These are phyloP conservation scores for Augiades crinisus DNA, from an alignment of 2,888 invertebrate genomes.

Conservation along the genomic window DNA sequence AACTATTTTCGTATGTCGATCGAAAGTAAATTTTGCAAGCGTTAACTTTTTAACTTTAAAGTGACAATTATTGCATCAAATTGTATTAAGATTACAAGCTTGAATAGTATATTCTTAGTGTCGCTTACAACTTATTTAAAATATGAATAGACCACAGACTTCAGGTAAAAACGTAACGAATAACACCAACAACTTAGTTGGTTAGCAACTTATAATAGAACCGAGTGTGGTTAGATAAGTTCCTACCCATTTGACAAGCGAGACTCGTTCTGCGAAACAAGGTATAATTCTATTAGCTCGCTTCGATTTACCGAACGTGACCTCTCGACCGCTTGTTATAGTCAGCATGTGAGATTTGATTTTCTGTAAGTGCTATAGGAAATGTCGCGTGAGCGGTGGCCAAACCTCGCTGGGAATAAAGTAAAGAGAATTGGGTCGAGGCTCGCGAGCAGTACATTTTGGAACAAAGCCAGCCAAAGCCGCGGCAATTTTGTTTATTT, in stretches of 20 bases:
- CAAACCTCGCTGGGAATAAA: slow-evolving; percentile 55
- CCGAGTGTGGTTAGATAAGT: neutral
- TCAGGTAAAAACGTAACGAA: no score
- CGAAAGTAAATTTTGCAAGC: no score
- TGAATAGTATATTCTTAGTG: no score
- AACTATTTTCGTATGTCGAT: no score
- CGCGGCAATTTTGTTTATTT: slow-evolving; percentile 54
- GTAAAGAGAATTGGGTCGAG: slow-evolving; percentile 70
- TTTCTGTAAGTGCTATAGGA: slow-evolving; percentile 62
- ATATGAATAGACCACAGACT: no score
- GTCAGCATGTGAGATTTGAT: slow-evolving; percentile 50
- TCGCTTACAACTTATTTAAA: no score
- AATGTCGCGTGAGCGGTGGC: slow-evolving; percentile 58
- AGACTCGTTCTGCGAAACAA: neutral
- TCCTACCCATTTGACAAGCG: neutral
- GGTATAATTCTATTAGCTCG: slow-evolving; percentile 39
- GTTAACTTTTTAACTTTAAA: no score
- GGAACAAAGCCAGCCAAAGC: slow-evolving; percentile 65
- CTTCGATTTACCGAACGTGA: slow-evolving; percentile 40
- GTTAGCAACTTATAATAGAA: no score
- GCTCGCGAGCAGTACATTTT: slow-evolving; percentile 55
- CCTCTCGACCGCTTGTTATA: slow-evolving; percentile 41
- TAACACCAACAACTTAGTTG: no score
- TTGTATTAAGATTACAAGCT: no score
- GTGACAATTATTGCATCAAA: no score